Conservation (phyloP, 1,140 invertebrate species). For the Drosophila dunni region DNA sequence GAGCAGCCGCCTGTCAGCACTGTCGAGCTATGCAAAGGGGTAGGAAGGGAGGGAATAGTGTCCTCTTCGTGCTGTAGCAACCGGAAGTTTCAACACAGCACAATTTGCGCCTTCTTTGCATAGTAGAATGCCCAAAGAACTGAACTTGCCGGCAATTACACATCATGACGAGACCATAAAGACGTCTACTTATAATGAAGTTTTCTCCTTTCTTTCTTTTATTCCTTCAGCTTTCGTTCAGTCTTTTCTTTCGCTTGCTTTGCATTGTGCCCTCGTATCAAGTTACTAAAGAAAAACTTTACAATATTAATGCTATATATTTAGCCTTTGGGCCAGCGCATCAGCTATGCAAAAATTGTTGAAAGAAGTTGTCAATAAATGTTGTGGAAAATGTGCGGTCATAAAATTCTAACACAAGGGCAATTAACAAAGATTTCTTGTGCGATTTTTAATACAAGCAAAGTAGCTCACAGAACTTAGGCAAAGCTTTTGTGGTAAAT, state of each 20-base stretch:
- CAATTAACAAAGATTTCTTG: not conserved
- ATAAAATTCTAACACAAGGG: not conserved
- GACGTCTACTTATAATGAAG: conserved; percentile 44
- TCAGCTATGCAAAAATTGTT: conserved; percentile 3
- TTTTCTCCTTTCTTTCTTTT: conserved; percentile 23
- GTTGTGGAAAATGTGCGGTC: not conserved
- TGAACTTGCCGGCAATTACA: conserved; percentile 55
- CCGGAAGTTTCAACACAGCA: conserved; percentile 23
- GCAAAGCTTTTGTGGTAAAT: no score
- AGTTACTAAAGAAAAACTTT: conserved; percentile 19
- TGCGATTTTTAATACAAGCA: not conserved
- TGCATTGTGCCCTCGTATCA: not conserved
- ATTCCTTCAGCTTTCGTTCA: not conserved
- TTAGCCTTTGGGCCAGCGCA: not conserved
- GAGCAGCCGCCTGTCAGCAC: conserved; percentile 38
- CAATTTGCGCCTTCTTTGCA: conserved; percentile 10
- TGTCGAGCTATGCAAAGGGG: not conserved
- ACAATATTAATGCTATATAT: conserved; percentile 8
- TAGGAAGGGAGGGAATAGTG: not conserved
- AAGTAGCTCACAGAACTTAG: no score
- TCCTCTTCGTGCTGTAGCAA: conserved; percentile 4
- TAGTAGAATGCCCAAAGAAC: conserved; percentile 9
- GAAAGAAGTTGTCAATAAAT: not conserved
- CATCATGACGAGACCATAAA: conserved; percentile 38
- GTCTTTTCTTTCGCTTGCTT: not conserved